phyloP scores from a whole-genome alignment of 2,797 vertebrate species.

The Cetoscarus ocellatus region DNA sequence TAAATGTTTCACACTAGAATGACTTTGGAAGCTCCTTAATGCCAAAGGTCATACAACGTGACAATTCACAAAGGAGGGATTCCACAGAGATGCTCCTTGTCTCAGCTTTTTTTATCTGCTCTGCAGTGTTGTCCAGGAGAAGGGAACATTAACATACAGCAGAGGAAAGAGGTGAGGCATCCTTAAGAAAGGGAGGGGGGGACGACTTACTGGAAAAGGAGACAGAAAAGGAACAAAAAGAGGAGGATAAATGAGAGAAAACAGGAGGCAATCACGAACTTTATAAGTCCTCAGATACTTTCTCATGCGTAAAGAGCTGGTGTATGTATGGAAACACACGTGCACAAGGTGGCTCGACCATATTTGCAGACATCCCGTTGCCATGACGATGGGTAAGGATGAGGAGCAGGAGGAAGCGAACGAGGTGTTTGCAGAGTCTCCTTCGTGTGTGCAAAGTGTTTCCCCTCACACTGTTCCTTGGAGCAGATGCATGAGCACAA shows the following conservation, averaged over 20 bases:
- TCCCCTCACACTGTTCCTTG: conserved; percentile 59
- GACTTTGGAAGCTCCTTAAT: conserved; percentile 37
- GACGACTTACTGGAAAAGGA: neutral
- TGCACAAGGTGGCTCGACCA: conserved; percentile 22
- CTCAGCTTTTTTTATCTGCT: conserved; percentile 51
- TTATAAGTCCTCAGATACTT: conserved; percentile 16
- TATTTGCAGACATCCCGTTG: conserved; percentile 79
- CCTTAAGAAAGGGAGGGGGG: conserved; percentile 11
- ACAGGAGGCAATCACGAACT: neutral
- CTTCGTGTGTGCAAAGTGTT: conserved; percentile 71
- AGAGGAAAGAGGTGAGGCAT: neutral
- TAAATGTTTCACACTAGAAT: conserved; percentile 28
- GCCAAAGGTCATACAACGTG: conserved; percentile 55
- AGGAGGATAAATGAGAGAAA: conserved; percentile 15
- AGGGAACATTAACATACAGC: conserved; percentile 44
- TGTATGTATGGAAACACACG: conserved; percentile 30
- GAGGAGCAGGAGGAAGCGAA: conserved; percentile 48
- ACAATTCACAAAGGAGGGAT: conserved; percentile 70
- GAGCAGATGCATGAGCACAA: conserved; percentile 62
- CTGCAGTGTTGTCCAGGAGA: conserved; percentile 53
- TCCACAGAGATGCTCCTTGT: conserved; percentile 69
- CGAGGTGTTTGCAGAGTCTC: conserved; percentile 72
- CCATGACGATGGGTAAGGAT: conserved; percentile 74
- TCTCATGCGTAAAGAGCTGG: conserved; percentile 24
- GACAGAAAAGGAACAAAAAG: neutral